Conservation (phyloP, 1,140 invertebrate species). For the Carposina sasakii region DNA sequence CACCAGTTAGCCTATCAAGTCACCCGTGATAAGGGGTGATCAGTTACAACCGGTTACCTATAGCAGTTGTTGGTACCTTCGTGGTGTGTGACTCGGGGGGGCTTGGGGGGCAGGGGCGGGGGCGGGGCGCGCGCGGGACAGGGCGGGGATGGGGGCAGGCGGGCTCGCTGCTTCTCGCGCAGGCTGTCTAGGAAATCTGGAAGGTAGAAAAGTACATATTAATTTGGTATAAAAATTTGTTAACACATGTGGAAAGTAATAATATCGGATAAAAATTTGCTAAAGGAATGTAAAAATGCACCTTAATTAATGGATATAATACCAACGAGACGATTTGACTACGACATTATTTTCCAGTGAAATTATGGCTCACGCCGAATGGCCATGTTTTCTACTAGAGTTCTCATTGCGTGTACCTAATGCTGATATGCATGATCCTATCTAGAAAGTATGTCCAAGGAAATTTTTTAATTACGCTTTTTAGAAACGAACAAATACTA, state of each 20-base stretch:
- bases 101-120: constrained; percentile 25
- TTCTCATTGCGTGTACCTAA: too few relatives aligned
- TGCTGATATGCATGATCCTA: too few relatives aligned
- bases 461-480: background rate
- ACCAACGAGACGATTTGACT: background rate
- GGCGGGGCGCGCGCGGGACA: constrained; percentile 12
- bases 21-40: too few relatives aligned
- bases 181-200: constrained; percentile 56
- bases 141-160: constrained; percentile 21
- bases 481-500: background rate
- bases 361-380: background rate
- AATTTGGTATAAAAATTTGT: background rate
- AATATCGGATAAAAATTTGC: background rate
- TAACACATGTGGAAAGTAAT: background rate
- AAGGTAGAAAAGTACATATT: background rate
- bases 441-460: too few relatives aligned
- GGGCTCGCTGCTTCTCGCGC: constrained; percentile 44
- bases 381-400: background rate
- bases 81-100: too few relatives aligned
- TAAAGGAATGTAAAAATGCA: background rate
- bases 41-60: too few relatives aligned
- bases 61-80: too few relatives aligned
- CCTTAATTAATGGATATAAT: background rate
- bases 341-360: background rate
- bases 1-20: too few relatives aligned